A percentile compares a stretch with the other conserved stretches of the same genome.
phyloP scores from a whole-genome alignment of 2,113 vertebrate genomes.

The Macrotus californicus region DNA sequence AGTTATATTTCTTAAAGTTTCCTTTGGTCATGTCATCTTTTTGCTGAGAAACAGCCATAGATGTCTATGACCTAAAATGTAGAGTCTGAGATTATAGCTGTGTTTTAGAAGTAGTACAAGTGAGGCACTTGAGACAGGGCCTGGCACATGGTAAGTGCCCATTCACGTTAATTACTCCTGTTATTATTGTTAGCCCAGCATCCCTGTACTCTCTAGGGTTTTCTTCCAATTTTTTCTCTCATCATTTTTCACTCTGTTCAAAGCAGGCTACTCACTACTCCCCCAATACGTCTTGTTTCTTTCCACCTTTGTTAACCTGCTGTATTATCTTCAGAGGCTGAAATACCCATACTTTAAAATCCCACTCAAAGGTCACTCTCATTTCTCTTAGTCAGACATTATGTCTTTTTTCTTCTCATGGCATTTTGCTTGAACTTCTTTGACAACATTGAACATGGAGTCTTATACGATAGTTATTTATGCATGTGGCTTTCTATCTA shows the following conservation, averaged over 20 bases:
- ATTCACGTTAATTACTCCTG: not conserved
- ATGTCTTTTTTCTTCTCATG: not conserved
- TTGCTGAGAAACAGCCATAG: not conserved
- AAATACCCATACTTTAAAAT: not conserved
- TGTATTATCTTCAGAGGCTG: not conserved
- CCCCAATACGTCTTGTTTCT: not conserved
- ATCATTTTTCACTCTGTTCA: not conserved
- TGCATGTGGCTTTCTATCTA: not conserved
- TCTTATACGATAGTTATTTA: not conserved
- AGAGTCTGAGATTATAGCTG: not conserved
- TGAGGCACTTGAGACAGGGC: not conserved
- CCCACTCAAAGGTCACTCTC: not conserved
- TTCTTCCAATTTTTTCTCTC: not conserved
- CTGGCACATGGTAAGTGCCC: not conserved
- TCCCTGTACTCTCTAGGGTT: not conserved
- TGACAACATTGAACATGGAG: not conserved
- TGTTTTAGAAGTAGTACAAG: not conserved
- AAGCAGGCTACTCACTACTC: not conserved
- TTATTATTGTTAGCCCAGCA: not conserved
- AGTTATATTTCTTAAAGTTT: not conserved
- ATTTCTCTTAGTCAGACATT: not conserved
- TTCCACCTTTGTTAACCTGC: not conserved
- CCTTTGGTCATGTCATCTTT: not conserved
- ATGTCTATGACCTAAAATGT: not conserved
- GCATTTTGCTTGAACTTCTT: not conserved